Base-by-base conservation (phyloP, 1,140 invertebrate species). In the Aphidius gifuensis region DNA sequence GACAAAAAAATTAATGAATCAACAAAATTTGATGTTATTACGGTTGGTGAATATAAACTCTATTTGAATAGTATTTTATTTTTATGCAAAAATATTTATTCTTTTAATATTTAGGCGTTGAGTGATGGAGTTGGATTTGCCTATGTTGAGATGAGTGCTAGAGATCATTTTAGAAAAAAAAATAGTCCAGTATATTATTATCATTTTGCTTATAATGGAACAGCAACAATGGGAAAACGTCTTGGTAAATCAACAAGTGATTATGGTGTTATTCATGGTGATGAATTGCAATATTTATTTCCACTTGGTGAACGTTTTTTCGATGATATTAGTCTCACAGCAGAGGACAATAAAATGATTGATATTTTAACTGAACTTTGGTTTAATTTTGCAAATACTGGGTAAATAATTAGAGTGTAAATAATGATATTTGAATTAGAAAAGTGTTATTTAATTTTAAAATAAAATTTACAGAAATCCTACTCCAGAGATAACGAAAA, bases 221-320 rank as follows among this genome's bases (percentile, higher is more conserved):
- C 78, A 9, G 79, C 81, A 9, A 88, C 87, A 48, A 88, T 88
- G 62, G 87, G 85, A 8, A 79, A 80, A 65, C 83, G 88, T 55
- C 89, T 89, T 58, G 87, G 87, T 1, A 87, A 85, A 59, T 69
- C 75, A 4, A 68, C 74, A 9, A 79, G 78, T n/a, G 80, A 87
- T 69, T 88, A 87, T 65, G 88, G 88, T 32, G 86, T 89, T 0
- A 86, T 85, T 49, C 88, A 90, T 71, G 87, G 87, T 3, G 89
- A 91, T 65, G 89, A 90, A 55, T 73, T 90, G 23, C 87, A 88
- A 68, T 89, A 89, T 71, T 69, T 90, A 2, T 91, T 91, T 66
- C 88, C 88, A 0, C 83, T 89, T 42, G 79, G 77, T 0, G 78
- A 82, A 55, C 76, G 81, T 50, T 67, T 87, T 2, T 86, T 86